Evolutionary conservation across 2,888 invertebrate genomes (phyloP), one percentile per base, ranked within the genome.

Genomic region (Scaptomyza polygonia): DNA sequence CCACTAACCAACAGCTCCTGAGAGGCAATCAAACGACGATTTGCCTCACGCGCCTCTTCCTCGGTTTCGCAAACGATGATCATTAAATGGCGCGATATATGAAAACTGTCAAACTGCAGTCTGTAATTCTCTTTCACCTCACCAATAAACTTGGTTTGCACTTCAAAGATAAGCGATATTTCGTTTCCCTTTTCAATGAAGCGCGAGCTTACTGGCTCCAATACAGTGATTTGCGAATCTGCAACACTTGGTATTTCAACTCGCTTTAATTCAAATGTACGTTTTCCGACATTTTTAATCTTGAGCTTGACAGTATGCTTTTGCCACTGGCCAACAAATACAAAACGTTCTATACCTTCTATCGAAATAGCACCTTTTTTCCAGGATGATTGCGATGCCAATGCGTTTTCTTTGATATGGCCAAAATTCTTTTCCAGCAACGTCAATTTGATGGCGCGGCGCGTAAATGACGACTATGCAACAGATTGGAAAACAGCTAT

Each of bases 311-410:
- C 27, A 1, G 56, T 49, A 3, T 86, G 59, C 1, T 81, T 89
- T 72, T 93, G 92, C 42, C 91, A 91, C n/a, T 93, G 84, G 29
- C 92, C 89, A 5, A 89, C 79, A 84, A 92, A 90, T 6, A 90
- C 87, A 58, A 93, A 88, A 29, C 85, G 88, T 25, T 92, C 83
- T 53, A 92, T 69, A 5, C 93, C 92, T 12, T 93, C 93, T 29
- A 96, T 91, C 32, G 91, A 85, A 18, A 96, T 91, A 7, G 93
- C 93, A 64, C 92, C 32, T 6, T 12, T 43, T 7, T 5, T 59
- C 16, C 6, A 30, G 8, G 12, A 18, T 0, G 25, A 0, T 1
- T 34, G 2, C 3, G 0, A 0, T 2, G 11, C 8, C 2, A 9
- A 4, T 1, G 9, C 4, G 1, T 29, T 44, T 0, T 42, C 21